Base-by-base conservation (phyloP, 2,113 vertebrate genomes). In the Lepisosteus osseus region DNA sequence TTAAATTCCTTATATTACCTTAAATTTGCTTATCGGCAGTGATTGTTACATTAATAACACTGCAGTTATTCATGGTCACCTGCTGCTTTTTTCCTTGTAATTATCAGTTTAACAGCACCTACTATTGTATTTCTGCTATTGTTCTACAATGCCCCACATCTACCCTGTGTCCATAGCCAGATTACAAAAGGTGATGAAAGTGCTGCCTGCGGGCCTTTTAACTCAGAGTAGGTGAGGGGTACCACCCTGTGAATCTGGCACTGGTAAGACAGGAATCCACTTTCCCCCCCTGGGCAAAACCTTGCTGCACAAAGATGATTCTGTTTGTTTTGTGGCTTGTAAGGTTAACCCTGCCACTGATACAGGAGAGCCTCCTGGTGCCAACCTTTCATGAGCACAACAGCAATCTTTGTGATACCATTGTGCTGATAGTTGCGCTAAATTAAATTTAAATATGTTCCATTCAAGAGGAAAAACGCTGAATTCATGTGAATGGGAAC, bases 81-180 rank as follows among this genome's bases (percentile, higher is more conserved):
- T 29, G 29, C 29, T 29, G 29, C 29, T 29, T 29, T 29, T 29
- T 29, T 29, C 29, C 29, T 29, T 29, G 29, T 29, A 29, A 29
- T 29, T 29, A 29, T 29, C 29, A 51, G 47, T 51, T 70, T 54
- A 54, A 71, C 51, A 65, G 64, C 8, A 29, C 54, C 15, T 45
- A 45, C 13, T 71, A 74, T 82, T 83, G 17, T 67, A 42, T 13
- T 11, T 42, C 63, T 78, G 78, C 80, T 80, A 65, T 66, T 7
- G 69, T 77, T 72, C 74, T 76, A 77, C 73, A 68, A 62, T 41
- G 65, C 69, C 80, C 45, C 72, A 84, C 76, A 75, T 56, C 74
- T 78, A 82, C 80, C 82, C 80, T 76, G 80, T 74, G 72, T 78
- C 74, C 73, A 71, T 74, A 76, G 80, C 77, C 76, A 8, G 77